These are phyloP conservation scores for Leptosomus discolor DNA, from an alignment of 2,113 vertebrate genomes.

Conservation along the genomic window DNA sequence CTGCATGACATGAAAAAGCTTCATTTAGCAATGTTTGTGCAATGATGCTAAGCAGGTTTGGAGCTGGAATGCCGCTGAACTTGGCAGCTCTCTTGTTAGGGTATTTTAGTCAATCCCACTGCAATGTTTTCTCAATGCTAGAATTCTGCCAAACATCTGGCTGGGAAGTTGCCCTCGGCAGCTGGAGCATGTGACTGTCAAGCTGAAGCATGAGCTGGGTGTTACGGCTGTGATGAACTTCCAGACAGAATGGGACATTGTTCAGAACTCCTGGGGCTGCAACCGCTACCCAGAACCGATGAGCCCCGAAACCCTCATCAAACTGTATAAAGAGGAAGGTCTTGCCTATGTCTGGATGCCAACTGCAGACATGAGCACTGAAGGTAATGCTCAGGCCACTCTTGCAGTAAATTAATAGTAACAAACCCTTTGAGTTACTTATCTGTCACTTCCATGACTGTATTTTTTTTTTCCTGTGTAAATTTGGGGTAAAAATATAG, in stretches of 20 bases:
- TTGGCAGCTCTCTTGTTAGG: not conserved
- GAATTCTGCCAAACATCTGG: constrained; percentile 92
- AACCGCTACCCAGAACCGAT: constrained; percentile 83
- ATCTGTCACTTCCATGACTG: not conserved
- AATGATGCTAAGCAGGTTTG: not conserved
- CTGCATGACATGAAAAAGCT: not conserved
- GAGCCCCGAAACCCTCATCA: constrained; percentile 86
- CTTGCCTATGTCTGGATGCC: constrained; percentile 93
- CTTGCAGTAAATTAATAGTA: not conserved
- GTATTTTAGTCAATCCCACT: not conserved
- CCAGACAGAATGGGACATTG: constrained; percentile 90
- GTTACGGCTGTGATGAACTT: constrained; percentile 96
- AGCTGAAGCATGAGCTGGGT: constrained; percentile 90
- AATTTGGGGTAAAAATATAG: not conserved
- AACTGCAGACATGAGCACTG: constrained; percentile 96
- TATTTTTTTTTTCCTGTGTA: not conserved
- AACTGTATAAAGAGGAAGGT: constrained; percentile 87
- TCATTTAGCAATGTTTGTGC: not conserved
- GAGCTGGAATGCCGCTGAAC: not conserved
- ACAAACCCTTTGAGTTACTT: not conserved
- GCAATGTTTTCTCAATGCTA: constrained; percentile 56
- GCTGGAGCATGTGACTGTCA: constrained; percentile 89
- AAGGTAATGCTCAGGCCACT: constrained; percentile 75
- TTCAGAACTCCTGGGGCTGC: constrained; percentile 91
- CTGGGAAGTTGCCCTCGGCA: constrained; percentile 95